These are phyloP conservation scores for Hartigia nigra DNA, from an alignment of 2,888 invertebrate genomes.

Conservation along the genomic window DNA sequence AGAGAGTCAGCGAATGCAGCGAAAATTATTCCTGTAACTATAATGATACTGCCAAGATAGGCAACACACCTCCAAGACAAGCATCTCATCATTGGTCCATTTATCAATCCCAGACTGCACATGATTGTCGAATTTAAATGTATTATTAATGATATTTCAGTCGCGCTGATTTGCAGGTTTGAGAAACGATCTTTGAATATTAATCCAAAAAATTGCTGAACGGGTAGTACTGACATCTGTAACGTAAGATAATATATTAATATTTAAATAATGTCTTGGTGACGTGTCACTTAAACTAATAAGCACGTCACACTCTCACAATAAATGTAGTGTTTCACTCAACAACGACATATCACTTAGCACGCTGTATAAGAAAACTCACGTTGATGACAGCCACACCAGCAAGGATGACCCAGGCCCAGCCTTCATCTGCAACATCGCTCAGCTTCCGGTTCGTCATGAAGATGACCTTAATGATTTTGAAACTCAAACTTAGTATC, in stretches of 20 bases:
- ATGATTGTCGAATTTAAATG: constrained; percentile 64
- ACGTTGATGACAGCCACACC: constrained; percentile 63
- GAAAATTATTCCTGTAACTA: constrained; percentile 63
- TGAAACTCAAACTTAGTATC: neutral
- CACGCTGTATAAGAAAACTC: neutral
- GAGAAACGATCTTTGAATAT: constrained; percentile 63
- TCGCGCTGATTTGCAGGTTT: constrained; percentile 57
- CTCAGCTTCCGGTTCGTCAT: neutral
- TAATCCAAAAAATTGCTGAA: constrained; percentile 65
- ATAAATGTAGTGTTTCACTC: neutral
- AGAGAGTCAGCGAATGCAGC: constrained; percentile 64
- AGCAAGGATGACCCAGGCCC: constrained; percentile 67
- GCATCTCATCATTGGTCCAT: constrained; percentile 65
- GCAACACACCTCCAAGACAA: constrained; percentile 64
- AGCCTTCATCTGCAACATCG: constrained; percentile 66
- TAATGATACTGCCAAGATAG: constrained; percentile 60
- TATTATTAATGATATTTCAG: constrained; percentile 64
- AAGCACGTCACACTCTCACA: neutral
- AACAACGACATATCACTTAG: neutral
- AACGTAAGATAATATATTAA: constrained; percentile 31
- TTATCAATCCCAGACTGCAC: constrained; percentile 64
- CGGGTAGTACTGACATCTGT: constrained; percentile 60
- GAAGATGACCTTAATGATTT: constrained; percentile 7
- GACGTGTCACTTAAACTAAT: neutral
- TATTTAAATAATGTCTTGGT: neutral